Conservation (phyloP, 2,113 vertebrate genomes). For the Halcyon malimbica region DNA sequence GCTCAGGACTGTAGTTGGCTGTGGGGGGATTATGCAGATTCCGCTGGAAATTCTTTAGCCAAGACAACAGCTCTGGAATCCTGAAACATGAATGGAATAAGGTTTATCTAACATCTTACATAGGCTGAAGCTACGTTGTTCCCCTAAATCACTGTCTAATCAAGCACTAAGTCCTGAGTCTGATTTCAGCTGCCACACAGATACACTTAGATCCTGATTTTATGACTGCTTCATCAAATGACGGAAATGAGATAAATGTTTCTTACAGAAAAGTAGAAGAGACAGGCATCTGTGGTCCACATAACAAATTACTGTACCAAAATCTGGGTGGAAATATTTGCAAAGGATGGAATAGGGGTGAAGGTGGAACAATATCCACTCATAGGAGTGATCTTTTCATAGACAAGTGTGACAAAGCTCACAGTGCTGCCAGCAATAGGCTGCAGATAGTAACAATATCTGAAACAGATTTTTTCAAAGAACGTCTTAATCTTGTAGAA, state of each 20-base stretch:
- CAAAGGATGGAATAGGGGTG: background rate
- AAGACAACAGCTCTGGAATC: conserved; percentile 89
- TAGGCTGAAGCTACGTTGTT: background rate
- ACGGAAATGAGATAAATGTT: background rate
- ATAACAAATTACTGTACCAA: background rate
- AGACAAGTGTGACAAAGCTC: background rate
- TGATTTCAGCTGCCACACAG: background rate
- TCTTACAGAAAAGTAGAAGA: background rate
- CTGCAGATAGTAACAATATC: background rate
- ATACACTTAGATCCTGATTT: background rate
- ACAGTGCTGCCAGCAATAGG: background rate
- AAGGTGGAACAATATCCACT: background rate
- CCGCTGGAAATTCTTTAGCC: conserved; percentile 90
- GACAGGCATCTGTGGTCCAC: background rate
- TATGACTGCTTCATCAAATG: background rate
- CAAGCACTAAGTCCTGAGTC: background rate
- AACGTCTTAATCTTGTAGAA: background rate
- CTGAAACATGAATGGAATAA: conserved; percentile 70
- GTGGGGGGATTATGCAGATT: conserved; percentile 88
- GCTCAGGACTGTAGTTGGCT: conserved; percentile 70
- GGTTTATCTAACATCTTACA: background rate
- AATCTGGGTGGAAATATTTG: background rate
- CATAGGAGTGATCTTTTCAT: background rate
- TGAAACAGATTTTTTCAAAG: background rate
- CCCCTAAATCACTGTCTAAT: background rate